Base-by-base conservation (phyloP, 37 sponge, comb jelly and placozoan genomes). In the Theonella swinhoei region DNA sequence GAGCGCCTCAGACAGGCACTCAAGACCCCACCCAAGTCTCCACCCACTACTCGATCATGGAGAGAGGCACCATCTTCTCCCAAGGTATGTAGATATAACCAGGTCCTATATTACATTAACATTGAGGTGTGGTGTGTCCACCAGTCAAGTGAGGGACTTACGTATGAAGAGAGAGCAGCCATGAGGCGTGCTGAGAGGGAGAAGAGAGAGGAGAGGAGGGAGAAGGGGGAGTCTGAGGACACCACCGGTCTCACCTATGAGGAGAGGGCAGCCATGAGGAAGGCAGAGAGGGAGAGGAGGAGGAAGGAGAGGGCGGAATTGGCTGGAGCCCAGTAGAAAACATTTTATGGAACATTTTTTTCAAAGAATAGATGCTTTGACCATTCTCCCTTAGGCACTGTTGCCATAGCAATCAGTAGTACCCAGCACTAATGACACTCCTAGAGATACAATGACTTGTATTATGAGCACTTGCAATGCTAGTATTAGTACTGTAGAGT, bases 91-190 rank as follows among this genome's bases (percentile, higher is more conserved):
- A n/a, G n/a, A n/a, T n/a, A n/a, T n/a, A n/a, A n/a, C n/a, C n/a
- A n/a, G n/a, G n/a, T n/a, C n/a, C n/a, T n/a, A n/a, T n/a, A n/a
- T n/a, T n/a, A n/a, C n/a, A n/a, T n/a, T n/a, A n/a, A n/a, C n/a
- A n/a, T n/a, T n/a, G n/a, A n/a, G n/a, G n/a, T n/a, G n/a, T n/a
- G n/a, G n/a, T n/a, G n/a, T n/a, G n/a, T n/a, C n/a, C n/a, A n/a
- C n/a, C n/a, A n/a, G n/a, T n/a, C n/a, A n/a, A n/a, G n/a, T n/a
- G n/a, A n/a, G 34, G 80, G 59, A 37, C 41, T 83, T 60, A 69
- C 84, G 7, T 93, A 89, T 37, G 94, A 93, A 60, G 90, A 89
- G 70, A 60, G 94, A 31, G 91, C 87, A 29, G 84, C 87, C 1
- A 59, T 71, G 42, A 68, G 94, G 42, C 82, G 67, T 61, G 90